phyloP scores from a whole-genome alignment of 2,113 vertebrate genomes.

The Brachyhypopomus gauderio region DNA sequence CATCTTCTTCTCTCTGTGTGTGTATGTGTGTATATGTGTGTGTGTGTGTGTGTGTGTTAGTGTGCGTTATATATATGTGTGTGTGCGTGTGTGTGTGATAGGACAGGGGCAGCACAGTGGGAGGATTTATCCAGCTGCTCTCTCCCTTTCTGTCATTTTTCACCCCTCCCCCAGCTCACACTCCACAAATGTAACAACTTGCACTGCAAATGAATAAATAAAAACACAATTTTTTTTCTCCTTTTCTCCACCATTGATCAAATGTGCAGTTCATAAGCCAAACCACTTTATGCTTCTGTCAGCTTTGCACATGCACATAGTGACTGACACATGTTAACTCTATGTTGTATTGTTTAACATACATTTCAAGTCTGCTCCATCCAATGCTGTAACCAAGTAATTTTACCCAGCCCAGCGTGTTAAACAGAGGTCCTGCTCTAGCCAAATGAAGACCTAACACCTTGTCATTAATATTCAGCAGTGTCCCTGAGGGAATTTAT shows the following conservation, averaged over 20 bases:
- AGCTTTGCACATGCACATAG: background rate
- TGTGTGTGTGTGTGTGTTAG: slow-evolving; percentile 66
- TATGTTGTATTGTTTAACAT: background rate
- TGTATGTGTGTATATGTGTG: slow-evolving; percentile 32
- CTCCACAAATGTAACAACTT: slow-evolving; percentile 79
- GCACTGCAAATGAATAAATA: slow-evolving; percentile 82
- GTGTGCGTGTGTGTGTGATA: slow-evolving; percentile 57
- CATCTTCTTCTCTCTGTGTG: slow-evolving; percentile 87
- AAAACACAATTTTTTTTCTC: slow-evolving; percentile 76
- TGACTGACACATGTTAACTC: background rate
- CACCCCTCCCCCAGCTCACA: slow-evolving; percentile 25
- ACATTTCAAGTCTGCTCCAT: too few relatives aligned
- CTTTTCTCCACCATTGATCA: slow-evolving; percentile 65
- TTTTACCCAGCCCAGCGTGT: background rate
- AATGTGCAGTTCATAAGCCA: slow-evolving; percentile 58
- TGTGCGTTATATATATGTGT: too few relatives aligned
- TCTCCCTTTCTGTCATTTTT: slow-evolving; percentile 66
- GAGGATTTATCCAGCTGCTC: slow-evolving; percentile 85
- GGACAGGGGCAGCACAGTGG: slow-evolving; percentile 76
- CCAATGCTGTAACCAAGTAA: too few relatives aligned
- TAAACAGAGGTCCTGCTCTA: background rate
- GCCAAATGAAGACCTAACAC: slow-evolving; percentile 40
- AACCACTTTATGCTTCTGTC: background rate
- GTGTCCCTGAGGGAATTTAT: slow-evolving; percentile 52
- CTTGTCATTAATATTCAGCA: slow-evolving; percentile 61